phyloP scores from a whole-genome alignment of 1,140 invertebrate genomes.

The Brachionus manjavacas region DNA sequence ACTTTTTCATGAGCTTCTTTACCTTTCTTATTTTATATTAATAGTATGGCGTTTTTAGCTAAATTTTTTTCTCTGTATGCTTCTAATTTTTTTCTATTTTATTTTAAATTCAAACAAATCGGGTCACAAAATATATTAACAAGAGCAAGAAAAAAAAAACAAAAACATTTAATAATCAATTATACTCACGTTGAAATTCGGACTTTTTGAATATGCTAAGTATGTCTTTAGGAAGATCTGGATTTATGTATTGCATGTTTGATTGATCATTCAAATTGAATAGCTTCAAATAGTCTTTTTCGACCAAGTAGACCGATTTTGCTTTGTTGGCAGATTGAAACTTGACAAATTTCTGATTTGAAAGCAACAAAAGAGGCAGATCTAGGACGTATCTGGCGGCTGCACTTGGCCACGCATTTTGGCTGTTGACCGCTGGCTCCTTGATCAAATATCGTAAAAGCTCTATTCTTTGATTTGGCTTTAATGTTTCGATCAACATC shows the following conservation, averaged over 20 bases:
- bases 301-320: slow-evolving; percentile 13
- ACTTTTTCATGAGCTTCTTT: not conserved
- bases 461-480: slow-evolving; percentile 27
- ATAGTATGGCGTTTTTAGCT: not conserved
- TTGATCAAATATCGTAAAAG: slow-evolving; percentile 18
- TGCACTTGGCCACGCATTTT: slow-evolving; percentile 2
- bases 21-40: slow-evolving; percentile 8
- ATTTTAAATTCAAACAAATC: not conserved
- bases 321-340: slow-evolving; percentile 34
- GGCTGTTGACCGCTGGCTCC: not conserved
- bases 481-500: slow-evolving; percentile 6
- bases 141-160: not conserved
- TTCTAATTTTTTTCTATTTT: not conserved
- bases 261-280: slow-evolving; percentile 18
- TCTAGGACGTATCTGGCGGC: slow-evolving; percentile 30
- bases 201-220: slow-evolving; percentile 17
- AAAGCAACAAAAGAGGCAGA: slow-evolving; percentile 7
- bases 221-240: slow-evolving; percentile 34
- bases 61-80: not conserved
- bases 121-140: not conserved
- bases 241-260: slow-evolving; percentile 32
- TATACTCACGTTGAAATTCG: slow-evolving; percentile 37
- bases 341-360: slow-evolving; percentile 39
- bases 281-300: slow-evolving; percentile 32
- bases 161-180: not conserved